Percentiles rank a stretch among this genome's conserved stretches.
phyloP scores from a whole-genome alignment of 2,113 vertebrate species.

The Chlorocebus sabaeus region DNA sequence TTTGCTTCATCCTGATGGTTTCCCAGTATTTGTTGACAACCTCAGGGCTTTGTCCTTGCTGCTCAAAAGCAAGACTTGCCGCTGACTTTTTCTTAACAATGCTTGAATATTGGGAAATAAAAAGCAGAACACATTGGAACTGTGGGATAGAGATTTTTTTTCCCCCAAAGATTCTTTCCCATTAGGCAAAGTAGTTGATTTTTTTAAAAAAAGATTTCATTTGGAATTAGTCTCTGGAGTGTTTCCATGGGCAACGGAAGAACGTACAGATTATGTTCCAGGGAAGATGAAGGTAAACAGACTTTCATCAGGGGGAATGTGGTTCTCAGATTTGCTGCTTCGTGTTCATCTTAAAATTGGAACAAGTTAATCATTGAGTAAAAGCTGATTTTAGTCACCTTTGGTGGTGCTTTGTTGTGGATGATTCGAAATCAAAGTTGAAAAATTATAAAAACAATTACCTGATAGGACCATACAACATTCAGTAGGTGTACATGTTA shows the following conservation, averaged over 20 bases:
- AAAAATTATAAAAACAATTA: neutral
- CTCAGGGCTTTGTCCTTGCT: neutral
- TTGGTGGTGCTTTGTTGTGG: no score
- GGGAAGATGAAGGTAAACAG: neutral
- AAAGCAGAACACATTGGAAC: neutral
- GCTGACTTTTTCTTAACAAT: neutral
- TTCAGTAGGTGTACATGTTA: fast-evolving
- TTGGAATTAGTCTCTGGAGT: neutral
- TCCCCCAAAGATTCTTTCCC: neutral
- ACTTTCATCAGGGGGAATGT: neutral
- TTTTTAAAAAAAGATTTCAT: neutral
- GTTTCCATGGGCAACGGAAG: neutral
- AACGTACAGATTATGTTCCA: neutral
- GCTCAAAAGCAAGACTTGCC: neutral
- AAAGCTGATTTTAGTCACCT: neutral
- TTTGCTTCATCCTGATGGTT: neutral
- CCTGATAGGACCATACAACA: neutral
- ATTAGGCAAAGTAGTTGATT: neutral
- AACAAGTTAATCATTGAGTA: neutral
- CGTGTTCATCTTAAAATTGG: fast-evolving
- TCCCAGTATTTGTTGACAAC: neutral
- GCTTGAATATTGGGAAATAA: neutral
- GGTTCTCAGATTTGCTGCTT: neutral
- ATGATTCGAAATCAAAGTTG: neutral
- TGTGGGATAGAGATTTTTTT: neutral